Evolutionary conservation across 2,113 vertebrate species (phyloP), one percentile per base, ranked within the genome.

Genomic region (Clinocottus analis): DNA sequence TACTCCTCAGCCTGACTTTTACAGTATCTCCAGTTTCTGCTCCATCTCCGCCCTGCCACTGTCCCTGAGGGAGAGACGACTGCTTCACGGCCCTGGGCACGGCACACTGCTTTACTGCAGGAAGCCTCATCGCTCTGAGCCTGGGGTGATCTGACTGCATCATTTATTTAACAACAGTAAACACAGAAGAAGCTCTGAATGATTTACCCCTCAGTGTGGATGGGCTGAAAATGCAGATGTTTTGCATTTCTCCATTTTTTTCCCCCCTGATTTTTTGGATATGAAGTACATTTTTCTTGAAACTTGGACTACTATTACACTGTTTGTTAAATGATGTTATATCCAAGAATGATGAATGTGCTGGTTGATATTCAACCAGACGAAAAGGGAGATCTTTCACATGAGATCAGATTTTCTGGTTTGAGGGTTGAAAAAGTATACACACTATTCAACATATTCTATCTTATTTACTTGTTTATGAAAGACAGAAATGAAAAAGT

Each of bases 151-250:
- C 81, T 75, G 67, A 56, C 58, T 59, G 79, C 68, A 87, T 91
- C 83, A 82, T 90, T 87, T 87, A 88, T 91, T 90, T 37, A 91
- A 77, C 79, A 72, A 87, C 67, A 27, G 79, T 81, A 84, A 85
- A 87, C 80, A 87, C 65, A 77, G 62, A 72, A 9, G 67, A 71
- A 49, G 49, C 45, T 59, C 67, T 81, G 73, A 83, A 81, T 73
- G 84, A 85, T 84, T 87, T 27, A 74, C 43, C 72, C 72, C 27
- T 72, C 35, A 41, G 45, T 60, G 51, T 60, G 45, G 39, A 66
- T 4, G 19, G 47, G 55, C 56, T 80, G 23, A 64, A 51, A 79
- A 72, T 59, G 67, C 65, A 68, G 51, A 65, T 72, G 61, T 45
- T 75, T 41, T 61, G 21, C 11, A 60, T 64, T 69, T 62, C 14